Percentiles rank a stretch among this genome's conserved stretches.
phyloP scores from a whole-genome alignment of 23 tunicate species.

The Halocynthia roretzi region DNA sequence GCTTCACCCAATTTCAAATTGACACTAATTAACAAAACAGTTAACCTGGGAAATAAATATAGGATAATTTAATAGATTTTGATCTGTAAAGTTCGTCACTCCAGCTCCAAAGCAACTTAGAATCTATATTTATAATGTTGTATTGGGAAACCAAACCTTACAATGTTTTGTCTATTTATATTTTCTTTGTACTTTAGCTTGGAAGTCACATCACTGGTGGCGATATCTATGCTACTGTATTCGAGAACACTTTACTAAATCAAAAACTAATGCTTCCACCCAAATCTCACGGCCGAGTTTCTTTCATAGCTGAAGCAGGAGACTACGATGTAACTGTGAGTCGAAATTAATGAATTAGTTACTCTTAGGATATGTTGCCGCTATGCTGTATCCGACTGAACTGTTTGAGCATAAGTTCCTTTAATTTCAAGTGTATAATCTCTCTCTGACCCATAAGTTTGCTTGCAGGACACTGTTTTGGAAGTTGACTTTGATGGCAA shows the following conservation, averaged over 20 bases:
- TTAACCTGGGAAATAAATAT: too few relatives aligned
- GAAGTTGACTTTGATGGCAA: slow-evolving; percentile 88
- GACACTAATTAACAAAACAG: too few relatives aligned
- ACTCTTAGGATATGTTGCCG: background rate
- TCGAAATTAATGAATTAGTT: too few relatives aligned
- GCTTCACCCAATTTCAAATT: too few relatives aligned
- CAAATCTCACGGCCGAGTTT: slow-evolving; percentile 76
- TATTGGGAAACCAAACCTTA: background rate
- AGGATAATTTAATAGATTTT: too few relatives aligned
- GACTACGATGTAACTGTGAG: slow-evolving; percentile 72
- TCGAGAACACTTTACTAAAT: slow-evolving; percentile 81
- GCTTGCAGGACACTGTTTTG: slow-evolving; percentile 59
- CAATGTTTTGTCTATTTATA: background rate
- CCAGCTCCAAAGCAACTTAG: too few relatives aligned
- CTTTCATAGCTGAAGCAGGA: slow-evolving; percentile 95
- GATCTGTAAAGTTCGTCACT: background rate
- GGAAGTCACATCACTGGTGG: slow-evolving; percentile 95
- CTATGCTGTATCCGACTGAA: background rate
- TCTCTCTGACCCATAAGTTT: background rate
- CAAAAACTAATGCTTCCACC: slow-evolving; percentile 93
- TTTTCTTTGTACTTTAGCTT: slow-evolving; percentile 32
- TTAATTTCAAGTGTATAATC: background rate
- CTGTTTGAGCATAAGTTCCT: background rate
- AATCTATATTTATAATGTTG: too few relatives aligned
- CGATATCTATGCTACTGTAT: slow-evolving; percentile 77